These are phyloP conservation scores for Byasa hedistus DNA, from an alignment of 2,888 invertebrate genomes.

Conservation along the genomic window DNA sequence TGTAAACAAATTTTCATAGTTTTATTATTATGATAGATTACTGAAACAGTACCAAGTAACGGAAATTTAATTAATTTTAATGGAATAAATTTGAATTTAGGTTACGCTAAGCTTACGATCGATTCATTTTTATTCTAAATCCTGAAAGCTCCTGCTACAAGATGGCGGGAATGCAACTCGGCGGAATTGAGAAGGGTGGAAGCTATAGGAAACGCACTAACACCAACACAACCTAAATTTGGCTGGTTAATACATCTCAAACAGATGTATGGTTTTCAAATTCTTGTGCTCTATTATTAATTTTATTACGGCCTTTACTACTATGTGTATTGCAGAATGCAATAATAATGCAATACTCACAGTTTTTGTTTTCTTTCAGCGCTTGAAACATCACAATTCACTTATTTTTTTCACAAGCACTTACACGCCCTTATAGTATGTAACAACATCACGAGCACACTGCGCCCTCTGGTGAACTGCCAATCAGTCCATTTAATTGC, in stretches of 20 bases:
- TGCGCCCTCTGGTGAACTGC: constrained; percentile 71
- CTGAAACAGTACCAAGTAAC: constrained; percentile 20
- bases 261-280: constrained; percentile 72
- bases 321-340: constrained; percentile 35
- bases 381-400: constrained; percentile 74
- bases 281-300: constrained; percentile 63
- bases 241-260: constrained; percentile 67
- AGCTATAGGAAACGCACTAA: constrained; percentile 50
- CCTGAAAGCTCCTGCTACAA: constrained; percentile 74
- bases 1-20: constrained; percentile 58
- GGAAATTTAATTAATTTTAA: constrained; percentile 36
- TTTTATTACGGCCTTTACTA: constrained; percentile 47
- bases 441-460: constrained; percentile 77
- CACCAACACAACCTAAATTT: constrained; percentile 60
- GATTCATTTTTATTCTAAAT: constrained; percentile 72
- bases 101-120: constrained; percentile 70
- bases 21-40: constrained; percentile 33
- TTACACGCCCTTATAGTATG: constrained; percentile 77
- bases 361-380: constrained; percentile 65
- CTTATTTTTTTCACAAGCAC: constrained; percentile 75
- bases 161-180: constrained; percentile 73
- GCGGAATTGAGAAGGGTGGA: constrained; percentile 49
- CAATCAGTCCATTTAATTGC: constrained; percentile 35
- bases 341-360: constrained; percentile 59
- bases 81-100: constrained; percentile 51